Evolutionary conservation across 2,113 vertebrate species (phyloP).

Genomic region (Platysteira castanea): DNA sequence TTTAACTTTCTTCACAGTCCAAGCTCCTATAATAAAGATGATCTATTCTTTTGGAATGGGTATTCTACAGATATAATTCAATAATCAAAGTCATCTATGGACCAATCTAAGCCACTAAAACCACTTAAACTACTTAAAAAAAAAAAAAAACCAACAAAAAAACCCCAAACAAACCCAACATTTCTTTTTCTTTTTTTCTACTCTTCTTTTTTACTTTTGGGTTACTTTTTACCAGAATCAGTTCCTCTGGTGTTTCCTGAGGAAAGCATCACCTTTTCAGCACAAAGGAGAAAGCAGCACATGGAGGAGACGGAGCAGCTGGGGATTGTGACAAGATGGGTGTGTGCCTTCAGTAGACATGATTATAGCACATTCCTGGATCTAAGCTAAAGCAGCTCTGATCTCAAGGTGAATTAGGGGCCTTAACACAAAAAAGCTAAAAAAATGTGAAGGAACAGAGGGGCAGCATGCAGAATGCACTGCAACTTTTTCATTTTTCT

Average conservation of each 20-base stretch:
- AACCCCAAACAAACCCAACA: background rate
- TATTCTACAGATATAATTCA: background rate
- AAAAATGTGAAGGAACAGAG: background rate
- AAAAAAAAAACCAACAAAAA: fast-evolving
- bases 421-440: background rate
- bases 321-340: background rate
- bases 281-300: background rate
- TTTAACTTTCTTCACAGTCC: background rate
- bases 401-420: background rate
- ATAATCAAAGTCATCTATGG: background rate
- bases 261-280: background rate
- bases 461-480: background rate
- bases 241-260: background rate
- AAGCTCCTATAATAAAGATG: background rate
- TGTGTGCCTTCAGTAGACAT: background rate
- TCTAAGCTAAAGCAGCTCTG: background rate
- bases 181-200: fast-evolving
- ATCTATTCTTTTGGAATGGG: background rate
- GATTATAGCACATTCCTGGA: background rate
- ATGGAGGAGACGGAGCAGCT: background rate
- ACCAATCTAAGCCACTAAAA: background rate
- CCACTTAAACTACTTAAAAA: background rate
- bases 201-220: fast-evolving
- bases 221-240: background rate
- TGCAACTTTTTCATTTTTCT: background rate